Base-by-base conservation (phyloP, 2,888 invertebrate species). In the Ectemnius cavifrons region DNA sequence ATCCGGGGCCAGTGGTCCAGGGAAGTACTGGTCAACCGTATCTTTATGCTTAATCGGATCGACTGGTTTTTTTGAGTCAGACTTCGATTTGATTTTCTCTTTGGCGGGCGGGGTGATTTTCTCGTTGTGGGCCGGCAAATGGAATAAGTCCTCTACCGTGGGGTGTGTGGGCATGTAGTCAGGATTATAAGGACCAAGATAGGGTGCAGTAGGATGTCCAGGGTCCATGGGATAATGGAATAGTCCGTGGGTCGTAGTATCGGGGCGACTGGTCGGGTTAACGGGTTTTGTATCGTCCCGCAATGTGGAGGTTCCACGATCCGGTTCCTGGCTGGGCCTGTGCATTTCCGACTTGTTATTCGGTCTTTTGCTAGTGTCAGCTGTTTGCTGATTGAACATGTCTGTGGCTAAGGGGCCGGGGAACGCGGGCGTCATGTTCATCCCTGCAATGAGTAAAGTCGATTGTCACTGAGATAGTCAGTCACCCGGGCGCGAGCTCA, bases 131-230 rank as follows among this genome's bases (percentile, higher is more conserved):
- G 77, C 13, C 4, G 69, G n/a, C 14, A 90, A 79, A 65, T 87
- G 89, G 65, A 90, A 90, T n/a, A 89, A 79, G 23, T 90, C 85
- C 56, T 89, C 90, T 16, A 89, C 77, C 23, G 79, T 87, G 11
- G 88, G 87, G 46, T 85, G 83, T 5, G 86, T 89, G 37, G 89
- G 88, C 71, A 86, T 86, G 77, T 84, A 91, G 73, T 91, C 89
- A 13, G 92, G 92, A 88, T 88, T 92, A 79, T 91, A 91, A 5
- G 92, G 92, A 14, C 92, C 92, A 73, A 91, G 88, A 81, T 91
- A 91, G 1, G 91, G 86, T 23, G 86, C 67, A 13, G 87, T 89
- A 3, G 89, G 89, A 72, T 88, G 88, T 59, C 89, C 89, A 13
- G 90, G 89, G 69, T 90, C 89, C 89, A 90, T 89, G 4, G 90